Evolutionary conservation across 1,140 invertebrate genomes (phyloP).

Genomic region (Metaphire vulgaris): DNA sequence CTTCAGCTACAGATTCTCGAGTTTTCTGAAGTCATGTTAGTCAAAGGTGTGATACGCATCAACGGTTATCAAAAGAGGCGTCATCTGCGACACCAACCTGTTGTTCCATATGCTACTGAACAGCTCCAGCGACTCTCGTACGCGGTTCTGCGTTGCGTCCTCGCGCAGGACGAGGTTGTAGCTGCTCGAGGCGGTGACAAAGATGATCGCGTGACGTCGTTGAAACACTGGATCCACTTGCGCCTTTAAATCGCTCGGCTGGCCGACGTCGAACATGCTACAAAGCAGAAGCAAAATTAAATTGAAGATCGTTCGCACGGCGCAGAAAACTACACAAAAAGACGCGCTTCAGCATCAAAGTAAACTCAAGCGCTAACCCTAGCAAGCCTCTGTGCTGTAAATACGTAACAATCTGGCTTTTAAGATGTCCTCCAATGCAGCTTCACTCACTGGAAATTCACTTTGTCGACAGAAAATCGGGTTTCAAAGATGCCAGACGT

Average conservation of each 20-base stretch:
- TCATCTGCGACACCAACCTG: conserved; percentile 65
- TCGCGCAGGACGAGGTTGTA: conserved; percentile 97
- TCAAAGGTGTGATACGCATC: too few species aligned
- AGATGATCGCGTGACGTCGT: conserved; percentile 97
- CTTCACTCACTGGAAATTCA: conserved; percentile 95
- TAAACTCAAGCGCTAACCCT: too few species aligned
- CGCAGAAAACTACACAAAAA: too few species aligned
- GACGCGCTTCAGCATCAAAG: too few species aligned
- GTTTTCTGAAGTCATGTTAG: too few species aligned
- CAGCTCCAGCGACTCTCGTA: conserved; percentile 88
- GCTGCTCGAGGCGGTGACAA: conserved; percentile 92
- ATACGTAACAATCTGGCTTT: too few species aligned
- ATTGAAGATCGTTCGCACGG: too few species aligned
- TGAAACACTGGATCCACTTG: conserved; percentile 99
- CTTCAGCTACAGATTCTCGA: too few species aligned
- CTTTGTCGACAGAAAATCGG: conserved; percentile 98
- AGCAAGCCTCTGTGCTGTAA: too few species aligned
- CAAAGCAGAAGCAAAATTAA: conserved; percentile 20
- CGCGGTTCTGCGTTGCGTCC: conserved; percentile 91
- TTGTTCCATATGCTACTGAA: conserved; percentile 99
- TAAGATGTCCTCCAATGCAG: neutral
- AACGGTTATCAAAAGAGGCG: too few species aligned
- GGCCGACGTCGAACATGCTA: conserved; percentile 98
- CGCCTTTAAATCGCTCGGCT: conserved; percentile 91
- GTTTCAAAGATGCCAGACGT: conserved; percentile 98